Conservation (phyloP, 2,797 vertebrate genomes). For the Leuciscus waleckii region DNA sequence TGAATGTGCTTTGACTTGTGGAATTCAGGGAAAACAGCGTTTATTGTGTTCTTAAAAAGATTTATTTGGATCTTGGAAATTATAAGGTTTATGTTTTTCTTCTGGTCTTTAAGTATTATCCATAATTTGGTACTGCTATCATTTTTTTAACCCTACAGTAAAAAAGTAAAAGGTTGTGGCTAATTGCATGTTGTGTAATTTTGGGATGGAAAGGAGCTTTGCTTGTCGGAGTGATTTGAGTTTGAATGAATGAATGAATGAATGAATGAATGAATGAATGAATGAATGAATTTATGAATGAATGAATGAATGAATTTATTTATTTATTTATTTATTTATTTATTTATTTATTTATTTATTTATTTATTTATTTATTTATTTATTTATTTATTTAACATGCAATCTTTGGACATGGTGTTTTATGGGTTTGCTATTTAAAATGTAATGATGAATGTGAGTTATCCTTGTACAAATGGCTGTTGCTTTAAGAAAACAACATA, state of each 20-base stretch:
- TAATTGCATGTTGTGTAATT: background rate
- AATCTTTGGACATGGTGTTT: no score
- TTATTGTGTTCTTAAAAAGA: constrained; percentile 49
- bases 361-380: no score
- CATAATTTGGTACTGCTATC: background rate
- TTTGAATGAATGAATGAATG: no score
- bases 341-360: no score
- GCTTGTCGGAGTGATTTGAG: background rate
- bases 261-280: no score
- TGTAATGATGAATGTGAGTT: background rate
- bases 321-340: no score
- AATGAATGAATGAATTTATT: no score
- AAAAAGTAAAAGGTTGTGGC: background rate
- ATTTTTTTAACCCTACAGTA: background rate
- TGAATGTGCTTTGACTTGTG: constrained; percentile 62
- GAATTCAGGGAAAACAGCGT: constrained; percentile 54
- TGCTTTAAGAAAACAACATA: background rate
- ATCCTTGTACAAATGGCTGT: background rate
- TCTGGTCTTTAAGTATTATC: background rate
- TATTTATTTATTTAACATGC: background rate
- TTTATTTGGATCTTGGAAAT: constrained; percentile 48
- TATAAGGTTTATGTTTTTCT: constrained; percentile 13
- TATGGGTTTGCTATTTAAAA: background rate
- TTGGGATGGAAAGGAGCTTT: background rate
- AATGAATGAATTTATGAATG: no score